phyloP scores from a whole-genome alignment of 2,797 vertebrate species.

The Ctenosaura bakeri region DNA sequence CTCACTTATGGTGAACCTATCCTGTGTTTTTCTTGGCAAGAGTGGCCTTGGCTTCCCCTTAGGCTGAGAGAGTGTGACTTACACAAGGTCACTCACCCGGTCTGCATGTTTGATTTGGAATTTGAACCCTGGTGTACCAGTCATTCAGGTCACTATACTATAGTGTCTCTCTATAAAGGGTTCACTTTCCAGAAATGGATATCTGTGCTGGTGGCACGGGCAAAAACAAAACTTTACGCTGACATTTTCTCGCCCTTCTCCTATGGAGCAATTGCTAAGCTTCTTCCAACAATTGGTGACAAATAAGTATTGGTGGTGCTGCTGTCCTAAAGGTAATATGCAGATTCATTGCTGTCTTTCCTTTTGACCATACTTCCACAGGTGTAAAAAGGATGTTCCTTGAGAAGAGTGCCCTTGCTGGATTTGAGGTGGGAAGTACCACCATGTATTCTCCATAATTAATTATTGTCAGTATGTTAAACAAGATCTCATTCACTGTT shows the following conservation, averaged over 20 bases:
- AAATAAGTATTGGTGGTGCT: neutral
- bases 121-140: no score
- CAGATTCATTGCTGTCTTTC: no score
- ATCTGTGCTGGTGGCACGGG: neutral
- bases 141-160: no score
- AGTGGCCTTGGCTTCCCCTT: no score
- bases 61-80: no score
- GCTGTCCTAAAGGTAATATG: neutral
- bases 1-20: no score
- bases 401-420: neutral
- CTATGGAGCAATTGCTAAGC: neutral
- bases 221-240: no score
- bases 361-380: neutral
- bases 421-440: neutral
- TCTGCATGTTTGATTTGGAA: no score
- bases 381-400: neutral
- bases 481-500: neutral
- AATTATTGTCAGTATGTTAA: neutral
- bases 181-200: neutral
- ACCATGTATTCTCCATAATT: neutral
- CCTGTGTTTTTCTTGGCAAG: no score
- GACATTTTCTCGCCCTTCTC: neutral
- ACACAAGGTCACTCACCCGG: no score
- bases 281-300: no score
- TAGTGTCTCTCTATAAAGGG: neutral